Evolutionary conservation across 2,113 vertebrate genomes (phyloP), one percentile per base, ranked within the genome.

Genomic region (Larimichthys polyactis): DNA sequence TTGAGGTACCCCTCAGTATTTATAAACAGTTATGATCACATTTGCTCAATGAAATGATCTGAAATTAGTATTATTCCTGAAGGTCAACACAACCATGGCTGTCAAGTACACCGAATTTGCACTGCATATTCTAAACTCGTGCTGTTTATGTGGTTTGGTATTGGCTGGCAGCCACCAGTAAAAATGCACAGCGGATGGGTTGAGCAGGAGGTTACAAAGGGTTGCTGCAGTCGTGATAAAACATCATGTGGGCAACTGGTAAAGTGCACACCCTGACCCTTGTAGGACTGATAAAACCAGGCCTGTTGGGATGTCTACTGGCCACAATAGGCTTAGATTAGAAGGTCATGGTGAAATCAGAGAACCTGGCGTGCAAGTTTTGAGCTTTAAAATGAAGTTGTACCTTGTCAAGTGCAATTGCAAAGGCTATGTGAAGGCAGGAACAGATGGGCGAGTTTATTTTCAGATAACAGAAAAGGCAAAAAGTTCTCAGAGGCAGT

Each of bases 1-100:
- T 82, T 90, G 85, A 91, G 87, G 87, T 89, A 70, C 66, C 72
- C 85, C 82, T 87, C 86, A 89, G 71, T 83, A 84, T 94, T 94
- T 94, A 77, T 86, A 93, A 93, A 92, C 87, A 84, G 83, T 82
- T 82, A 82, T 90, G 85, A 93, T 92, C 90, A 36, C 87, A 91
- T 95, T 93, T 95, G 85, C 87, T 91, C 81, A 79, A 85, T 92
- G 71, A 89, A 92, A 89, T 80, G 51, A 90, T 84, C 68, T 65
- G 83, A 91, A 88, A 92, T 93, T 78, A 79, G 54, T 76, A 63
- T 82, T 84, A 88, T 85, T 93, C 66, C 85, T 64, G 65, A 87
- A 80, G 72, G 78, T 91, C 72, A 85, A 82, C 77, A 83, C 65
- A 86, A 84, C 74, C 70, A 32, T 24, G 59, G 70, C 51, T 86